A percentile compares a stretch with the other conserved stretches of the same genome.
These are phyloP conservation scores for Lomographa bimaculata DNA, from an alignment of 2,888 invertebrate genomes.

Conservation along the genomic window DNA sequence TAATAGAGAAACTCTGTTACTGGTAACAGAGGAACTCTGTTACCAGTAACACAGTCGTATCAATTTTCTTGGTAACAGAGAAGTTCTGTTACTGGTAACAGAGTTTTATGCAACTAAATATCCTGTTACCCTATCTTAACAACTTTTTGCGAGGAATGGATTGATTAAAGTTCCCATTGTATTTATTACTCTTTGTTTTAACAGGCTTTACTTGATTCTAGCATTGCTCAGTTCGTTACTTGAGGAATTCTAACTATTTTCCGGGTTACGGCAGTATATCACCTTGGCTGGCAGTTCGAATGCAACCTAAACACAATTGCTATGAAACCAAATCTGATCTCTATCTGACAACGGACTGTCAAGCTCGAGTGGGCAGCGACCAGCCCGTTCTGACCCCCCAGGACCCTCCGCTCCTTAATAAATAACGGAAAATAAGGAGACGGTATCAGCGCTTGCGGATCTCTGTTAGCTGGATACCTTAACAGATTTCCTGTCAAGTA, in stretches of 20 bases:
- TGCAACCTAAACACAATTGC: slow-evolving; percentile 35
- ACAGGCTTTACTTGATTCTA: slow-evolving; percentile 13
- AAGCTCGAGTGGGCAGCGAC: slow-evolving; percentile 36
- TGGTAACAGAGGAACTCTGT: no score
- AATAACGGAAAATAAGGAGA: slow-evolving; percentile 1
- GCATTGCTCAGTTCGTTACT: slow-evolving; percentile 15
- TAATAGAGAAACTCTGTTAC: no score
- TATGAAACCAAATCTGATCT: slow-evolving; percentile 43
- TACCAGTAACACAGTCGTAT: no score
- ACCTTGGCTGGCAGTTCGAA: slow-evolving; percentile 19
- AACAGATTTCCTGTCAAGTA: slow-evolving; percentile 39
- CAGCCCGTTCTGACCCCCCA: slow-evolving; percentile 30
- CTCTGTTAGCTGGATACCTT: slow-evolving; percentile 27
- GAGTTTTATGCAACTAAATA: no score
- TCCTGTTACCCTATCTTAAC: no score
- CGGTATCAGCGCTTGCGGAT: slow-evolving; percentile 16
- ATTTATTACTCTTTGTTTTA: slow-evolving; percentile 16
- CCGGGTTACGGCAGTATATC: slow-evolving; percentile 22
- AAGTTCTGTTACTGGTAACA: no score
- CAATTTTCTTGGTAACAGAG: no score
- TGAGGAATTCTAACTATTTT: slow-evolving; percentile 24
- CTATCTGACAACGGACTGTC: slow-evolving; percentile 37
- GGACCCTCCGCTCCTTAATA: background rate
- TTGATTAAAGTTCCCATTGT: slow-evolving; percentile 17
- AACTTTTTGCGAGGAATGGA: slow-evolving; percentile 4